Percentiles rank a stretch among this genome's conserved stretches.
Conservation (phyloP, 2,888 invertebrate genomes). For the Tuberolachnus salignus region DNA sequence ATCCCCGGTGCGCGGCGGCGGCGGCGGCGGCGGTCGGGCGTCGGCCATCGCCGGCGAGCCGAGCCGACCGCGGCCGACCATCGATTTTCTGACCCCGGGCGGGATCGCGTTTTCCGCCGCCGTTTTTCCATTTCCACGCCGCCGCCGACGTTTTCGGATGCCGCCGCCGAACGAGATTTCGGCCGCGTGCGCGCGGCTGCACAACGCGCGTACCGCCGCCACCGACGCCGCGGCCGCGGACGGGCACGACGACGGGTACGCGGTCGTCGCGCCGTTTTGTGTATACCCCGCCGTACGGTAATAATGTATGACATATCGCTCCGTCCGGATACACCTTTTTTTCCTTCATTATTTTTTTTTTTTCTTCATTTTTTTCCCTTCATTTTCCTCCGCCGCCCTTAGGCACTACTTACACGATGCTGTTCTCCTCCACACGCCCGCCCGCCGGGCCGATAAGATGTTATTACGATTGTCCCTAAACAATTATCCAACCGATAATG, state of each 20-base stretch:
- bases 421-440: too few species aligned
- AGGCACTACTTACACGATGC: too few species aligned
- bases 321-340: too few species aligned
- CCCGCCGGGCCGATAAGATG: too few species aligned
- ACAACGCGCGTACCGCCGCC: not conserved
- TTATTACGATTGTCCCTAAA: too few species aligned
- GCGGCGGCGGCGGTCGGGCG: conserved; percentile 53
- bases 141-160: conserved; percentile 21
- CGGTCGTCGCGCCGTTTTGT: too few species aligned
- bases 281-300: too few species aligned
- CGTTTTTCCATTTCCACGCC: conserved; percentile 27
- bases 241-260: not conserved
- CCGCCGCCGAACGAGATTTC: conserved; percentile 38
- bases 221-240: not conserved
- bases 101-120: conserved; percentile 45
- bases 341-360: too few species aligned
- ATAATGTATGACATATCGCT: too few species aligned
- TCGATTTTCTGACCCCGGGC: conserved; percentile 55
- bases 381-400: too few species aligned
- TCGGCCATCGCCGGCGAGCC: conserved; percentile 50
- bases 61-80: conserved; percentile 50
- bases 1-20: conserved; percentile 52
- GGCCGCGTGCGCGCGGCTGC: conserved; percentile 22
- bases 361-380: too few species aligned
- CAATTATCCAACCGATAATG: too few species aligned